Evolutionary conservation across 2,797 vertebrate species (phyloP), one percentile per base, ranked within the genome.

Genomic region (Notoglanidium macrostoma): DNA sequence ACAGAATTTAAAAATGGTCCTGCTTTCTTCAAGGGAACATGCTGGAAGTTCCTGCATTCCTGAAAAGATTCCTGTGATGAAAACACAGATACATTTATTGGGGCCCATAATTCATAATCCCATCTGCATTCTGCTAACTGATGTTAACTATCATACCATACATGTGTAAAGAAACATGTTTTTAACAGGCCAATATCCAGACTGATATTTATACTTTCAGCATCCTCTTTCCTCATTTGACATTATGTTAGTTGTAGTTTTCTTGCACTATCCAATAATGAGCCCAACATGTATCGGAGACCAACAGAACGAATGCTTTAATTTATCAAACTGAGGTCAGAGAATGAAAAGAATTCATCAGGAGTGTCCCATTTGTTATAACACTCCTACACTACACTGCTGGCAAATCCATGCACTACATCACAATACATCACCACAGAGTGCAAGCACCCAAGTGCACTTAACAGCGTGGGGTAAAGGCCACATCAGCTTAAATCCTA

Each of bases 381-480:
- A 81, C 35, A 61, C 55, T 61, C 19, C 77, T 79, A 49, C 44
- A 67, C 40, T 82, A 67, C 61, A 68, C 81, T 68, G 81, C 10
- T 67, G 61, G 80, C 44, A 83, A 51, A 67, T 29, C 44, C 61
- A 83, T 51, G 80, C 44, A 83, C 81, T 83, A 83, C 61, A 83
- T 83, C 81, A 68, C 46, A 83, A 83, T 83, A 67, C 81, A 54
- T 83, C 81, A 83, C 21, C 35, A 14, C 63, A 83, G n/a, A 54
- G 46, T 68, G 63, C 81, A 54, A 54, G 46, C 49, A 54, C 44
- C 46, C 46, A 83, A 54, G 46, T 35, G 63, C 29, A 67, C 57
- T 26, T 63, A 63, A 61, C 57, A 61, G 78, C 35, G 2, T 46
- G 57, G 78, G 12, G 40, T 63, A 81, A 63, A 61, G 78, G 35